Base-by-base conservation (phyloP, 2,797 vertebrate species). In the Ammospiza maritima region DNA sequence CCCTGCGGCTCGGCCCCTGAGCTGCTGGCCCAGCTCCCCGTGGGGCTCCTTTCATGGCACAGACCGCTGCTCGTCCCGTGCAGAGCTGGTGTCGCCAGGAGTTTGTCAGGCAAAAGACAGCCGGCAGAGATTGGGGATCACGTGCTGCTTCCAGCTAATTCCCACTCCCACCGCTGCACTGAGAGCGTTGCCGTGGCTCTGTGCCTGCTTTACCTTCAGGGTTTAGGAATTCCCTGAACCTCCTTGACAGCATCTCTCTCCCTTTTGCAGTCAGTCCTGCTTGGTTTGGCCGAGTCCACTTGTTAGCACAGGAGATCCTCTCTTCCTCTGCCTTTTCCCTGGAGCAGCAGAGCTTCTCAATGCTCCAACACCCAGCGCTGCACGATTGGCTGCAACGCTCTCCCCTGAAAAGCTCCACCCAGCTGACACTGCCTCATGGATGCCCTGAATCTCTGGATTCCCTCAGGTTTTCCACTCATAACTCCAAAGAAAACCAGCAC, bases 341-440 rank as follows among this genome's bases (percentile, higher is more conserved):
- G 19, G 82, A 93, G 94, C 85, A 76, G 83, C 87, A 81, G 76
- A 78, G 93, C 96, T 94, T 79, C 89, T 88, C 79, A 84, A 48
- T 95, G 94, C 83, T 96, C 26, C 58, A 57, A n/a, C 80, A 94
- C 76, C 85, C 89, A 94, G 85, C 2, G 19, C 85, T 61, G 93
- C 93, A 86, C 3, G 62, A 94, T 94, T 95, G 89, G 89, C 97
- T 96, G 90, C 57, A 65, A 57, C 64, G 16, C 29, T 92, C 94
- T 93, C 88, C 76, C 89, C 91, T 61, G 5, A 76, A 91, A 90
- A 53, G 83, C 90, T 93, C 96, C 92, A 95, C 96, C 78, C 88
- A 79, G 91, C 69, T 16, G 62, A 78, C 91, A 48, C 81, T 94
- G 67, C 71, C 76, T 93, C 66, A 94, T 86, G 74, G 85, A 90